These are phyloP conservation scores for Pipistrellus nathusii DNA, from an alignment of 2,797 vertebrate genomes.

Conservation along the genomic window DNA sequence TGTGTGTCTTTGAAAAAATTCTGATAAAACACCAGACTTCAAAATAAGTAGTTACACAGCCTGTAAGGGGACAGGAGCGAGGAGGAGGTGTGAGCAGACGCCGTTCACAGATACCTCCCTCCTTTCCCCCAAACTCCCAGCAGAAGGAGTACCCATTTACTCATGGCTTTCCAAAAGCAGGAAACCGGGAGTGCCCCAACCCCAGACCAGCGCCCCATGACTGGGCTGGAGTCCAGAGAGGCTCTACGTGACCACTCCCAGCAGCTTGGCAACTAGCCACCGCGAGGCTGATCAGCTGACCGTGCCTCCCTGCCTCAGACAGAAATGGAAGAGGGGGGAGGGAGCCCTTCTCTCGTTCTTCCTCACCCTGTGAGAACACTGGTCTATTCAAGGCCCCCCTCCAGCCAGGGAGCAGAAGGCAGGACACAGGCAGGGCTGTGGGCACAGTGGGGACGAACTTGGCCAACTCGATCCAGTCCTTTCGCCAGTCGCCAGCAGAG, in stretches of 20 bases:
- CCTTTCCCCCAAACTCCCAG: not conserved
- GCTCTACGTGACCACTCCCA: not conserved
- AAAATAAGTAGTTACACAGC: too few relatives aligned
- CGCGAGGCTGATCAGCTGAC: not conserved
- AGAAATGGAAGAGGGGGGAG: not conserved
- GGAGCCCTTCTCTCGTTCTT: not conserved
- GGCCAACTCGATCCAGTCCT: not conserved
- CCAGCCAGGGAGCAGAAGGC: not conserved
- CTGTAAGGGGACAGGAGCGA: too few relatives aligned
- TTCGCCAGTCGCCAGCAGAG: not conserved
- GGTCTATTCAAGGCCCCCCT: not conserved
- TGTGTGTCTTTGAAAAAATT: too few relatives aligned
- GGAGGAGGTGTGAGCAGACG: too few relatives aligned
- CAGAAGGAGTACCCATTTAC: not conserved
- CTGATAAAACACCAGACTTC: too few relatives aligned
- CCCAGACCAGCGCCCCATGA: not conserved
- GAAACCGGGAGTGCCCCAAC: not conserved
- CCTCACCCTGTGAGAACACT: not conserved
- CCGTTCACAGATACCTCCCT: not conserved
- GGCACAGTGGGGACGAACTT: not conserved
- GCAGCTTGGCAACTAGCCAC: not conserved
- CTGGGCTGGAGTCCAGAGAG: not conserved
- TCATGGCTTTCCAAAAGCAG: not conserved
- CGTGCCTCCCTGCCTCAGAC: not conserved
- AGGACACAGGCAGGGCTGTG: not conserved